Evolutionary conservation across 1,140 invertebrate species (phyloP), one percentile per base, ranked within the genome.

Genomic region (Drosophila simulans): DNA sequence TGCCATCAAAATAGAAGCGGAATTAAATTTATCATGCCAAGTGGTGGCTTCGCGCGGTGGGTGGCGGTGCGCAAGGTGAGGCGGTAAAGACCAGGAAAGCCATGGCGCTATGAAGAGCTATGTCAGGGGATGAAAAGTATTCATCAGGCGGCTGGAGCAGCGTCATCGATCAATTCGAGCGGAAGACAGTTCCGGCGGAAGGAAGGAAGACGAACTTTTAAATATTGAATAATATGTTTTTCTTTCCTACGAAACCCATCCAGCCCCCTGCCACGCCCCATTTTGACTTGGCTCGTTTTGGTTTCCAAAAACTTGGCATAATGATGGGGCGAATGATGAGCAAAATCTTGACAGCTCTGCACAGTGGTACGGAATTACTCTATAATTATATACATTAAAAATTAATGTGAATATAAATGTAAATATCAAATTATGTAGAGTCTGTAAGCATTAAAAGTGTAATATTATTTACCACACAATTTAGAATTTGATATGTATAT

Each of bases 11-110:
- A 88, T 88, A 88, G 80, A 88, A 88, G 80, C 84, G 84, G 85
- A 88, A 88, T 88, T 88, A 88, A 88, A 88, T 88, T 88, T 88
- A 88, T 88, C 80, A 88, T 84, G 84, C 80, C 59, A 89, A 88
- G 84, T 90, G 78, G 72, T 59, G 73, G 69, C 55, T 37, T 34
- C 0, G 68, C 43, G 45, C n/a, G 66, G 25, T 13, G 39, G 27
- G 58, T 12, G 22, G 8, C 11, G 20, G 20, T 22, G 2, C 2
- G 48, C 1, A 43, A 63, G 45, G 37, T 60, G 55, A 76, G 69
- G 75, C 35, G 15, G 20, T 25, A 27, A 20, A 37, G 10, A 17
- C 22, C 58, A n/a, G 52, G n/a, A 45, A 20, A 46, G 20, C 39
- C 15, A 15, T 31, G 48, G 46, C 27, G 7, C 60, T 66, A 66